Evolutionary conservation across 1,140 invertebrate species (phyloP).

Genomic region (Aphaenogaster ashmeadi): DNA sequence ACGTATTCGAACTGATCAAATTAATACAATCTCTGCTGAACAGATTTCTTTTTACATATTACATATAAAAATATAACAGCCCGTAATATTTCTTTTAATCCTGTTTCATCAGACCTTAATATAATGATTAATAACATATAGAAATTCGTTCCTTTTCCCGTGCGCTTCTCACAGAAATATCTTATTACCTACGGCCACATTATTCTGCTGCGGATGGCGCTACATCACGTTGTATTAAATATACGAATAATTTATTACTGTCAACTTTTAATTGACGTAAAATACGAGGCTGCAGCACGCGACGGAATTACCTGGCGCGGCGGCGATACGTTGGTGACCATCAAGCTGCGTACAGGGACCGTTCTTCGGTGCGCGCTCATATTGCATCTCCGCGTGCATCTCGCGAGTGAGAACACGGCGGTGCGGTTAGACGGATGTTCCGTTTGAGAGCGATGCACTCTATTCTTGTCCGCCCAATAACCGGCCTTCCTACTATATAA

Average conservation of each 20-base stretch:
- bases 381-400: slow-evolving; percentile 42
- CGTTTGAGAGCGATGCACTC: slow-evolving; percentile 80
- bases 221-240: slow-evolving; percentile 12
- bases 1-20: not conserved
- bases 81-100: not conserved
- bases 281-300: slow-evolving; percentile 42
- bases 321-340: slow-evolving; percentile 15
- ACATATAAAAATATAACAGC: not conserved
- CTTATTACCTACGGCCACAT: not conserved
- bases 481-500: slow-evolving; percentile 66
- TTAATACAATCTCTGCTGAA: not conserved
- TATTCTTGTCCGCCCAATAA: slow-evolving; percentile 80
- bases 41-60: not conserved
- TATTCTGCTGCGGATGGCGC: not conserved
- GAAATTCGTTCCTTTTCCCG: not conserved
- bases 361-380: slow-evolving; percentile 1
- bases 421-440: slow-evolving; percentile 78
- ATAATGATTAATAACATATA: not conserved
- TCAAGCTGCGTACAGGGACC: not conserved
- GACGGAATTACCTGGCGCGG: slow-evolving; percentile 16
- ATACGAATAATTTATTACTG: slow-evolving; percentile 42
- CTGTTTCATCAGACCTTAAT: not conserved
- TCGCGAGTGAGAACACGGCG: slow-evolving; percentile 75
- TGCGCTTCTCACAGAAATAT: not conserved
- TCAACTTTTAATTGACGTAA: slow-evolving; percentile 46